A percentile compares a stretch with the other conserved stretches of the same genome.
Conservation (phyloP, 2,113 vertebrate genomes). For the Nerophis ophidion region DNA sequence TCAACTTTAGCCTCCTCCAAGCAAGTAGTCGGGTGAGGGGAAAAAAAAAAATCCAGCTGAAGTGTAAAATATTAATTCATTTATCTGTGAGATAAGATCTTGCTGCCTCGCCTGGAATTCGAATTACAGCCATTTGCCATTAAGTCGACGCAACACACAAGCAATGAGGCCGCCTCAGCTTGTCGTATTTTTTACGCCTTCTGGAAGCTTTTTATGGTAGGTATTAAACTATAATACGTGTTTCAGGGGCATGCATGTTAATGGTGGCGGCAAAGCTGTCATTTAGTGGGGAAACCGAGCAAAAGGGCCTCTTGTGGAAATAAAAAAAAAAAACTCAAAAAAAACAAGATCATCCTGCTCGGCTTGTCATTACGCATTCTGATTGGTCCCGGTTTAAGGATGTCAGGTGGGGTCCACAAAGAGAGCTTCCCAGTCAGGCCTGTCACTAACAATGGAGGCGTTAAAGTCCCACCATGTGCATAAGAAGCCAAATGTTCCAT, state of each 20-base stretch:
- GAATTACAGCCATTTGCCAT: constrained; percentile 72
- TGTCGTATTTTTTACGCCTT: constrained; percentile 49
- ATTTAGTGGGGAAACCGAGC: constrained; percentile 64
- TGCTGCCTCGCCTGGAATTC: constrained; percentile 69
- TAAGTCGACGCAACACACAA: constrained; percentile 65
- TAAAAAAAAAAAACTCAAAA: background rate
- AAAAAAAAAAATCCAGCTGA: constrained; percentile 57
- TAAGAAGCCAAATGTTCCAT: constrained; percentile 60
- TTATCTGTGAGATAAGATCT: constrained; percentile 73
- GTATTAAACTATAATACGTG: constrained; percentile 74
- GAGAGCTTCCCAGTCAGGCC: constrained; percentile 51
- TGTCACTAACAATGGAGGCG: constrained; percentile 60
- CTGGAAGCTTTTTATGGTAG: constrained; percentile 72
- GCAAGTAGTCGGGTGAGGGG: constrained; percentile 10
- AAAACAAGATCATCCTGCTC: constrained; percentile 47
- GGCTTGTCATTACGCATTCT: constrained; percentile 54
- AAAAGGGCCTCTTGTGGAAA: constrained; percentile 64
- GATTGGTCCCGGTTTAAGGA: constrained; percentile 59
- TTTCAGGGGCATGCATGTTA: constrained; percentile 64
- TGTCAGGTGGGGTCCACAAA: constrained; percentile 63
- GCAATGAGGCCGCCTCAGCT: constrained; percentile 59
- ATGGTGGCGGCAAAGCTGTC: constrained; percentile 64
- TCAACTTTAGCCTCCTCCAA: constrained; percentile 55
- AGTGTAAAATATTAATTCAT: constrained; percentile 77
- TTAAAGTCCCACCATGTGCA: constrained; percentile 55